phyloP scores from a whole-genome alignment of 2,888 invertebrate genomes.

The Megamerina dolium region DNA sequence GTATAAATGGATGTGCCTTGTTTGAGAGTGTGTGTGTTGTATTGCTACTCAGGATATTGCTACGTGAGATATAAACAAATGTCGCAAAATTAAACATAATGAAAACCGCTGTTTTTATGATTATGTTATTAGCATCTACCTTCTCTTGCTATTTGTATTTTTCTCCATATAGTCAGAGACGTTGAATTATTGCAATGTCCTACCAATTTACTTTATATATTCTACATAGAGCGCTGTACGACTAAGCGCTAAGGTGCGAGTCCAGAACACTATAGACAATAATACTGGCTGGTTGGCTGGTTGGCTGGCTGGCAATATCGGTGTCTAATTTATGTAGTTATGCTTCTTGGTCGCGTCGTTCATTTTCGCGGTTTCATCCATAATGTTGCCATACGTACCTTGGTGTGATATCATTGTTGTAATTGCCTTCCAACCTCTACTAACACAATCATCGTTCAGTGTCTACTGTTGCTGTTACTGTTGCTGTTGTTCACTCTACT shows the following conservation, averaged over 20 bases:
- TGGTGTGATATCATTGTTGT: background rate
- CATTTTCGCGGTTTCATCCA: constrained; percentile 46
- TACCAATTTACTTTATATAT: too few species aligned
- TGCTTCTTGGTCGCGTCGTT: constrained; percentile 47
- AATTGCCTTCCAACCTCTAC: constrained; percentile 19
- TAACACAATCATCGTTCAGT: constrained; percentile 7
- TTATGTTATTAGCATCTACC: constrained; percentile 13
- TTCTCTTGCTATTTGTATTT: background rate
- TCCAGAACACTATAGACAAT: too few species aligned
- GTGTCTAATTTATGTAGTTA: too few species aligned
- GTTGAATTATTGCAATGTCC: too few species aligned
- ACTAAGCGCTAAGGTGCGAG: too few species aligned
- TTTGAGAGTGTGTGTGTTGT: too few species aligned
- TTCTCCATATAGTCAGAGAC: too few species aligned
- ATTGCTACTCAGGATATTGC: too few species aligned
- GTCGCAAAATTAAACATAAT: constrained; percentile 6
- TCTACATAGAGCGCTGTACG: too few species aligned
- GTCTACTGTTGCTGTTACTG: constrained; percentile 3
- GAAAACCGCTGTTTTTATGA: constrained; percentile 11
- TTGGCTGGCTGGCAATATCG: too few species aligned
- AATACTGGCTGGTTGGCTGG: too few species aligned
- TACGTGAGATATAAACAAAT: constrained; percentile 23
- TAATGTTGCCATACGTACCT: constrained; percentile 32
- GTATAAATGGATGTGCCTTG: too few species aligned
- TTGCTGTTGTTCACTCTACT: constrained; percentile 7